phyloP scores from a whole-genome alignment of 1,140 invertebrate species.

The Bombus impatiens region DNA sequence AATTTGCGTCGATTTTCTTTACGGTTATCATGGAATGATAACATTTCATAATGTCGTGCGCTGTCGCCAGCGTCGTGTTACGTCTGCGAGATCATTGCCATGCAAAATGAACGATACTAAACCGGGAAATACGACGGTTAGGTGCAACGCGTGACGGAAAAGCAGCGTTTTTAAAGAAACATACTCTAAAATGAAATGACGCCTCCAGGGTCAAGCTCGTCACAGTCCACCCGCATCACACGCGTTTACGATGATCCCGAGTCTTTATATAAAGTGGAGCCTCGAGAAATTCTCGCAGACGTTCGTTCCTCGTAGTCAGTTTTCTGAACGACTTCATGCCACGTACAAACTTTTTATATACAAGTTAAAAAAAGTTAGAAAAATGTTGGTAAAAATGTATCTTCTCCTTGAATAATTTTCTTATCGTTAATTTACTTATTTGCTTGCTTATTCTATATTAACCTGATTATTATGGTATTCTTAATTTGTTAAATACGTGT shows the following conservation, averaged over 20 bases:
- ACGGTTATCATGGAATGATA: not conserved
- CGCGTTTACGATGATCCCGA: slow-evolving; percentile 45
- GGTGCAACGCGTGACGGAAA: slow-evolving; percentile 23
- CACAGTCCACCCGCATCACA: slow-evolving; percentile 36
- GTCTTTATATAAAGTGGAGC: slow-evolving; percentile 4
- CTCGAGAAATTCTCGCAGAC: not conserved
- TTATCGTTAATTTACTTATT: not conserved
- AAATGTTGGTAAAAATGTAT: not conserved
- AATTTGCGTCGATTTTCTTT: no score
- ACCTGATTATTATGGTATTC: no score
- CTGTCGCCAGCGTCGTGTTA: not conserved
- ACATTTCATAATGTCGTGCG: not conserved
- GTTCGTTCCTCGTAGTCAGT: not conserved
- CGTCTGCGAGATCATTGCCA: slow-evolving; percentile 14
- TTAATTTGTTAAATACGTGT: no score
- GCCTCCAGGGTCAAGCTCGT: slow-evolving; percentile 44
- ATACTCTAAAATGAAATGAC: slow-evolving; percentile 52
- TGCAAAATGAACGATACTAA: slow-evolving; percentile 56
- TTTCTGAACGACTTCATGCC: not conserved
- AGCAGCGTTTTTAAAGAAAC: slow-evolving; percentile 61
- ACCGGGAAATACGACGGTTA: slow-evolving; percentile 10
- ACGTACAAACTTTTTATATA: not conserved
- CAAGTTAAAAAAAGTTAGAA: not conserved
- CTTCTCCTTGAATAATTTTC: not conserved
- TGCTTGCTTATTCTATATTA: no score